Percentiles rank a stretch among this genome's conserved stretches.
These are phyloP conservation scores for Lagocephalus sceleratus DNA, from an alignment of 2,797 vertebrate genomes.

Conservation along the genomic window DNA sequence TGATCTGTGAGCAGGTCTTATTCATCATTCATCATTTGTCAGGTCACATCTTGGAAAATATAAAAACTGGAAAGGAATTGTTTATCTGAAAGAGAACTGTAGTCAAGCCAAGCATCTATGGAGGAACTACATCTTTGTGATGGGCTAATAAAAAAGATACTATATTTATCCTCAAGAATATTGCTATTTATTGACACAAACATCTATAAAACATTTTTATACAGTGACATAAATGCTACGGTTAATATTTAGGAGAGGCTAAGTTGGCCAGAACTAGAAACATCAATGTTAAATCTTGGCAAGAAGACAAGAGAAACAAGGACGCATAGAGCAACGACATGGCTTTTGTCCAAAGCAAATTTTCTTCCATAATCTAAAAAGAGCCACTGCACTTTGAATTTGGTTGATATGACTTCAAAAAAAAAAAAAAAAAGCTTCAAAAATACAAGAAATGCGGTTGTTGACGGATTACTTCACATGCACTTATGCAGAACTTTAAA, in stretches of 20 bases:
- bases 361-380: background rate
- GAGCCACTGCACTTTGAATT: conserved; percentile 1
- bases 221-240: conserved; percentile 4
- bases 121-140: conserved; percentile 1
- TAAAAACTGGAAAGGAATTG: too few relatives aligned
- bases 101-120: too few relatives aligned
- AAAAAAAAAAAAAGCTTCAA: background rate
- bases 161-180: background rate
- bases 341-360: conserved; percentile 5
- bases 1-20: conserved; percentile 20
- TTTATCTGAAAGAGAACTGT: background rate
- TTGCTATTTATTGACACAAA: conserved; percentile 11
- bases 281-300: conserved; percentile 28
- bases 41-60: too few relatives aligned
- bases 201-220: conserved; percentile 14
- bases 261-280: conserved; percentile 9
- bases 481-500: conserved; percentile 23
- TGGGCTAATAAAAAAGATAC: conserved; percentile 1
- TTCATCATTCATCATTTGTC: conserved; percentile 16
- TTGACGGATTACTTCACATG: conserved; percentile 2
- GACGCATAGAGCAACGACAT: conserved; percentile 3
- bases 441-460: too few relatives aligned
- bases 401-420: conserved; percentile 9
- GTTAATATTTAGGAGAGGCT: conserved; percentile 5
- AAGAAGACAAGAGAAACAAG: conserved; percentile 20